phyloP scores from a whole-genome alignment of 2,113 vertebrate genomes.

The Mesembrinibis cayennensis region DNA sequence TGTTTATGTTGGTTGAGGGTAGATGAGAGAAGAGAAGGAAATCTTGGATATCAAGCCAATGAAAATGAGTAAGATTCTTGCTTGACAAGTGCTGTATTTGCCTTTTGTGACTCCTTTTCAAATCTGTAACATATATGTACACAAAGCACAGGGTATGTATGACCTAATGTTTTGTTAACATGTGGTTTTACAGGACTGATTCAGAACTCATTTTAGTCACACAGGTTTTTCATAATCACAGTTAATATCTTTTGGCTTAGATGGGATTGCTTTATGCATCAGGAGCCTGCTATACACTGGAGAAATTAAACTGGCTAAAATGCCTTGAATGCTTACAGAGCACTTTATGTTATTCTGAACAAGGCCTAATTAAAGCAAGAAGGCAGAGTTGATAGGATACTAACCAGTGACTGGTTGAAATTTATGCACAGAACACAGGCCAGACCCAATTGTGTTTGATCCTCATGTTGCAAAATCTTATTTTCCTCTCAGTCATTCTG shows the following conservation, averaged over 20 bases:
- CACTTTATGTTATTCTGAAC: background rate
- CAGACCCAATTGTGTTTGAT: background rate
- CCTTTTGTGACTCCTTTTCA: slow-evolving; percentile 14
- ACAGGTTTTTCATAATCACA: background rate
- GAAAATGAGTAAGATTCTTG: slow-evolving; percentile 23
- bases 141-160: background rate
- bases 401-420: background rate
- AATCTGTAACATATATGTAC: background rate
- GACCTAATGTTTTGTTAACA: slow-evolving; percentile 27
- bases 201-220: background rate
- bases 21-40: slow-evolving; percentile 48
- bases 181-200: background rate
- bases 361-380: background rate
- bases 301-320: slow-evolving; percentile 27
- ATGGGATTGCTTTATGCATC: background rate
- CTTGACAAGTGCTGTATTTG: slow-evolving; percentile 15
- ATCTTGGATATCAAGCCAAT: slow-evolving; percentile 42
- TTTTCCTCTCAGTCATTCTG: background rate
- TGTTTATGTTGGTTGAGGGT: slow-evolving; percentile 45
- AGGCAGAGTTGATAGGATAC: background rate
- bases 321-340: background rate
- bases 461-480: background rate
- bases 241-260: background rate
- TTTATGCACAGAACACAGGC: background rate
- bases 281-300: background rate